A percentile compares a stretch with the other conserved stretches of the same genome.
Conservation (phyloP, 2,113 vertebrate genomes). For the Triplophysa dalaica region DNA sequence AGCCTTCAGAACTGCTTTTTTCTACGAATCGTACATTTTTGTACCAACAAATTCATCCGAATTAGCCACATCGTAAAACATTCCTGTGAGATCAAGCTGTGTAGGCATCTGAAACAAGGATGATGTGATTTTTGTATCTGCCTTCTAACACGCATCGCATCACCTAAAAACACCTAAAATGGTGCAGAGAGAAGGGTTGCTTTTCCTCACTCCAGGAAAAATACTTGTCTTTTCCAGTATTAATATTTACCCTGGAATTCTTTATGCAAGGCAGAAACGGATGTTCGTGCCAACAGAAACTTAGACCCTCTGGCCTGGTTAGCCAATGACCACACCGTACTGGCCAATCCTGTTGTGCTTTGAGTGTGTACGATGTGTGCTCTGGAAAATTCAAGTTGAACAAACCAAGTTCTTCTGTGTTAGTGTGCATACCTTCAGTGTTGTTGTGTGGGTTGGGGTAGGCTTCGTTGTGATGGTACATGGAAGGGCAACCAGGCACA, state of each 20-base stretch:
- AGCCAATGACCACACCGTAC: conserved; percentile 68
- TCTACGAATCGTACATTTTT: too few species aligned
- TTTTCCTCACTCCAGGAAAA: conserved; percentile 63
- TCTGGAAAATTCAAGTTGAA: conserved; percentile 20
- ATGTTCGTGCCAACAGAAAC: conserved; percentile 72
- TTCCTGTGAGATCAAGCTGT: too few species aligned
- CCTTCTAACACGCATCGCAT: conserved; percentile 38
- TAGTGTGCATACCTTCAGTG: conserved; percentile 71
- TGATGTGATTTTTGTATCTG: conserved; percentile 36
- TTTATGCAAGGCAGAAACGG: conserved; percentile 66
- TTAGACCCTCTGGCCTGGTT: conserved; percentile 58
- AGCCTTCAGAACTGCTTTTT: too few species aligned
- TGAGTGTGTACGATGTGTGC: conserved; percentile 31
- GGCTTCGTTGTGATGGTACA: conserved; percentile 82
- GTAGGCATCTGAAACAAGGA: not conserved
- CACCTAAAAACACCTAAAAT: conserved; percentile 55
- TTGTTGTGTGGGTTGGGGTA: conserved; percentile 74
- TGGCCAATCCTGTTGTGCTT: conserved; percentile 43
- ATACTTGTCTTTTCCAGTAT: conserved; percentile 65
- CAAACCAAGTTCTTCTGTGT: not conserved
- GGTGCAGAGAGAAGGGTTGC: conserved; percentile 59
- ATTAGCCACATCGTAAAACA: too few species aligned
- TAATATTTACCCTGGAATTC: conserved; percentile 73
- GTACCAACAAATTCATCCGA: too few species aligned
- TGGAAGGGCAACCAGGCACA: conserved; percentile 85